Evolutionary conservation across 2,113 vertebrate species (phyloP), one percentile per base, ranked within the genome.

Genomic region (Felis chaus): DNA sequence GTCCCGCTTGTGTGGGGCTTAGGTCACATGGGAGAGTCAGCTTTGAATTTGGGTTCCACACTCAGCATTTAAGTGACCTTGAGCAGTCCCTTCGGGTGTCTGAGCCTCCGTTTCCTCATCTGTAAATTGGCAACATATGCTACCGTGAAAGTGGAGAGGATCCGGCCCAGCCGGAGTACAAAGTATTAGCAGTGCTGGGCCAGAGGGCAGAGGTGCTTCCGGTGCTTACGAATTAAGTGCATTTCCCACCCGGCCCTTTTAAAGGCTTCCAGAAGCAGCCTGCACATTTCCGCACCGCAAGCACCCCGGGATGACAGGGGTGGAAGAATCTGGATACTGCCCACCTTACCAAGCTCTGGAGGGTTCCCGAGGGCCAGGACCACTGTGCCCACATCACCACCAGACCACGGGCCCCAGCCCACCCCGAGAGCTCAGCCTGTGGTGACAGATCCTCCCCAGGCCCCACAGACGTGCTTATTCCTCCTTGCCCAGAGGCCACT

Each of bases 1-100:
- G 21, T 4, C n/a, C 21, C 4, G 7, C 4, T 1, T 19, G 1
- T 0, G 10, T 7, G 36, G 31, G 57, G 41, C 2, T 3, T 14
- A 12, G 0, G 6, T 27, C 65, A 4, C 0, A 3, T 2, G 23
- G 63, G 48, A 74, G 41, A 8, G 12, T 31, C 4, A 4, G 57
- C 4, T 61, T 18, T 71, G 80, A 41, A 45, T 16, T 18, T 39
- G 15, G 33, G 55, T 1, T 19, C 39, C 48, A 41, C 36, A 31
- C 19, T 25, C 5, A 1, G 95, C 48, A 36, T 11, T 87, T 4
- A 14, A 45, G 69, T 14, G 48, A 39, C 41, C 45, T 18, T 3
- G 13, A 76, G 33, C 11, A 7, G n/a, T 63, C 10, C 19, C 11
- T n/a, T 7, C 13, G 2, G 3, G 1, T 1, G 29, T 9, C 65